Conservation (phyloP, 2,888 invertebrate species). For the Nomada lathburiana region DNA sequence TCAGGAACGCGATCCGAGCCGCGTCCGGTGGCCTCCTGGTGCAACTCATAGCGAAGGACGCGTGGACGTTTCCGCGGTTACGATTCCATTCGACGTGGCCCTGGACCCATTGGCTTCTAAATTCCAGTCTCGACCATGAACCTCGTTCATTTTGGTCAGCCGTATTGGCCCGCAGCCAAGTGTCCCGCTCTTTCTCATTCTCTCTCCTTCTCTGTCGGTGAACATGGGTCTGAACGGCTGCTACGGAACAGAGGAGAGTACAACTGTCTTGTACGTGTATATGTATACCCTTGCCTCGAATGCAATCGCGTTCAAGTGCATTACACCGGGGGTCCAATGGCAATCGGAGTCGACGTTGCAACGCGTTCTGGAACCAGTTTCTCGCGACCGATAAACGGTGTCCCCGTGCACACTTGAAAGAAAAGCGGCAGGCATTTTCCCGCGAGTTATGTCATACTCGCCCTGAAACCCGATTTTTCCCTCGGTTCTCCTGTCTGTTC, state of each 20-base stretch:
- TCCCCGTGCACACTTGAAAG: conserved; percentile 7
- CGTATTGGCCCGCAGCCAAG: conserved; percentile 65
- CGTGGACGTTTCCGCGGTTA: conserved; percentile 37
- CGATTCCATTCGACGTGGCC: conserved; percentile 41
- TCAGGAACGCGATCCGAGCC: neutral
- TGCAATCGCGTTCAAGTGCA: conserved; percentile 64
- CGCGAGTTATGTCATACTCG: neutral
- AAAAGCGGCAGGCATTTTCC: conserved; percentile 6
- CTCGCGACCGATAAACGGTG: conserved; percentile 16
- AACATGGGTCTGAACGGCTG: conserved; percentile 51
- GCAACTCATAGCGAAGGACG: neutral
- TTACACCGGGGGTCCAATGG: conserved; percentile 56
- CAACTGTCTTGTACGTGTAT: neutral
- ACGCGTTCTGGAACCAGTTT: conserved; percentile 53
- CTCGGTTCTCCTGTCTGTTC: neutral
- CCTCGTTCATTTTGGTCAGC: conserved; percentile 60
- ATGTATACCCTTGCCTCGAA: conserved; percentile 17
- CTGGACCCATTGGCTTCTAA: conserved; percentile 30
- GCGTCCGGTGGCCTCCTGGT: neutral
- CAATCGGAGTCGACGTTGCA: conserved; percentile 39
- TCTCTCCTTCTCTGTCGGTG: neutral
- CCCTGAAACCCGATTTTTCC: neutral
- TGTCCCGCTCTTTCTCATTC: conserved; percentile 27
- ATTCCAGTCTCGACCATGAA: conserved; percentile 70
- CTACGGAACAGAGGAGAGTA: conserved; percentile 19